These are phyloP conservation scores for Caenorhabditis tropicalis DNA, from an alignment of 1,140 invertebrate genomes.

Conservation along the genomic window DNA sequence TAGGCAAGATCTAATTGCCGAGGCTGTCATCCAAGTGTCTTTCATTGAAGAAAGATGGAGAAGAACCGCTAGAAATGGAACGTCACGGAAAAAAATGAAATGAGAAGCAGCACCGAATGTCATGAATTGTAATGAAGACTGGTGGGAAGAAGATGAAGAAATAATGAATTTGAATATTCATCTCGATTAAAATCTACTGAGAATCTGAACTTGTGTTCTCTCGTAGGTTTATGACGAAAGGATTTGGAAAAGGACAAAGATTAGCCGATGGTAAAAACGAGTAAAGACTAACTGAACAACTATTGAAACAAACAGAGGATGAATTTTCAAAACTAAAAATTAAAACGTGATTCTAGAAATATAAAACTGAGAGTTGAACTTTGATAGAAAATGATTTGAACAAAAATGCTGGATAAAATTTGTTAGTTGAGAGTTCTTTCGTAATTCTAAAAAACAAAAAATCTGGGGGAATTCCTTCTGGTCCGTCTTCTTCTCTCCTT, in stretches of 20 bases:
- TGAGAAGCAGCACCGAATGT: not conserved
- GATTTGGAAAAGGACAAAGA: not conserved
- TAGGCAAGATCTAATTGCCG: conserved; percentile 34
- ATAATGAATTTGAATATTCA: not conserved
- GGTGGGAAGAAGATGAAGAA: not conserved
- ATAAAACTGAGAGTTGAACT: too few species aligned
- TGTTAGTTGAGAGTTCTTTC: too few species aligned
- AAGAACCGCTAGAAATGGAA: conserved; percentile 18
- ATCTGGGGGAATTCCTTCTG: not conserved
- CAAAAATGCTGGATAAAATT: too few species aligned
- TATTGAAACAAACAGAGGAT: too few species aligned
- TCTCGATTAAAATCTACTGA: not conserved
- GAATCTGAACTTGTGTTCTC: not conserved
- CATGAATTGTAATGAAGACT: conserved; percentile 14
- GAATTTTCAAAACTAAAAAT: too few species aligned
- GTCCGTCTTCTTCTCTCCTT: not conserved
- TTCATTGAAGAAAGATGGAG: not conserved
- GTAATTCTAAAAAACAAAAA: not conserved
- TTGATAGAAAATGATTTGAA: too few species aligned
- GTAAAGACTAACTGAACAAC: too few species aligned
- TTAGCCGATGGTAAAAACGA: not conserved
- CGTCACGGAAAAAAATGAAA: not conserved
- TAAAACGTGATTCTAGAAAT: too few species aligned
- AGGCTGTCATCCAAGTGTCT: conserved; percentile 32
- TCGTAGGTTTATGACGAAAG: too few species aligned